Base-by-base conservation (phyloP, 2,888 invertebrate species). In the Microplitis deprimator region DNA sequence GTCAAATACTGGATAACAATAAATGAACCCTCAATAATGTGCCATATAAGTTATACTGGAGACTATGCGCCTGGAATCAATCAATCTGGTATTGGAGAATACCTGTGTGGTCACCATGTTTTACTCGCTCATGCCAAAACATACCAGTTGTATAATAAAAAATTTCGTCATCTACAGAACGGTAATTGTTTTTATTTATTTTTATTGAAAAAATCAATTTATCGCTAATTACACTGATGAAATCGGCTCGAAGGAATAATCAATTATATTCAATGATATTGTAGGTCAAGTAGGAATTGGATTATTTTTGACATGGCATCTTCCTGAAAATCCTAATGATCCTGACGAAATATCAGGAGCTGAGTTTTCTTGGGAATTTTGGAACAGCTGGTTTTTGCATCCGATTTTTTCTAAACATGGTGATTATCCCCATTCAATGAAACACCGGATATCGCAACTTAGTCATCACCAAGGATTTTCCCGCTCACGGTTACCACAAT, bases 1-100 rank as follows among this genome's bases (percentile, higher is more conserved):
- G 83, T 86, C 1, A 87, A 87, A 81, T 91, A 92, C 78, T 96
- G 96, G 95, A 92, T 94, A n/a, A 96, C 96, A 0, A 92, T 96
- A 81, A 96, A 96, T 86, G 96, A 96, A 85, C 95, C 95, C 1
- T 92, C 91, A 90, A 91, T 92, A 82, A 91, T 92, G 65, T 92
- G 92, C 83, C 87, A 91, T 78, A 89, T 91, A 82, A 92, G 92
- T 6, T 93, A 92, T 81, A 93, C 92, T 0, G 74, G 79, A 29
- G 59, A 76, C 20, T 38, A 65, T 7, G 72, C 68, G 5, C 77
- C 77, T 76, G 83, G 82, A 6, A 65, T 87, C 17, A 80, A 83
- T 41, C 83, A 83, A 41, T 91, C 91, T 67, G 93, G 93, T 5
- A 84, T 92, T 20, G 92, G 91, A 0, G 92, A 92, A 72, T 95